These are phyloP conservation scores for Botrylloides violaceus DNA, from an alignment of 23 tunicate genomes.

Conservation along the genomic window DNA sequence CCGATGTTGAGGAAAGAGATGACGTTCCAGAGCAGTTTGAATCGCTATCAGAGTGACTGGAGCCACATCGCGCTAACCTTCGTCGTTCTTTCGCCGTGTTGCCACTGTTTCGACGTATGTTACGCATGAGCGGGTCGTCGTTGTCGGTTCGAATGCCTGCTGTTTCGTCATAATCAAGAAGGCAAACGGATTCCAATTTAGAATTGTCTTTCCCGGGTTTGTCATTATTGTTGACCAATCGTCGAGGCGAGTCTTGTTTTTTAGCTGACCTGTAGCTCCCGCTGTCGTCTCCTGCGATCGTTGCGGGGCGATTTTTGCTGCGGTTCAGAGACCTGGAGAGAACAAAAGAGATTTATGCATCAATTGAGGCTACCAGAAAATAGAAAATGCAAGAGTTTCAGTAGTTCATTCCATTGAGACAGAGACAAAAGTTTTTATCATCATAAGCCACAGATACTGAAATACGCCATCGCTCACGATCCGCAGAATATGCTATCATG, in stretches of 20 bases:
- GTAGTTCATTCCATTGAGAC: no score
- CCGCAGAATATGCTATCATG: no score
- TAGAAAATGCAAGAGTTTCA: no score
- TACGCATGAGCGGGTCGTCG: constrained; percentile 9
- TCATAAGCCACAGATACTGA: no score
- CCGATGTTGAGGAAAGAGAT: constrained; percentile 16
- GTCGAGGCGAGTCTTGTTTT: background rate
- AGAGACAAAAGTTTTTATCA: no score
- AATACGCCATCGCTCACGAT: no score
- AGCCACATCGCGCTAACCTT: background rate
- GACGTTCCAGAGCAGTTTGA: constrained; percentile 15
- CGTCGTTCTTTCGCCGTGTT: constrained; percentile 17
- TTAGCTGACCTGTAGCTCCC: background rate
- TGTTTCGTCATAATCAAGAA: constrained; percentile 26
- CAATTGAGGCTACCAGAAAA: background rate
- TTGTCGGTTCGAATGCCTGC: background rate
- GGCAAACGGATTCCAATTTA: constrained; percentile 7
- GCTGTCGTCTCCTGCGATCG: background rate
- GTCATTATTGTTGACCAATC: constrained; percentile 1
- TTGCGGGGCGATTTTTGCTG: constrained; percentile 7
- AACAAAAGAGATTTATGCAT: background rate
- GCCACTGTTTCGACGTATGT: constrained; percentile 15
- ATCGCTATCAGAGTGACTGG: constrained; percentile 21
- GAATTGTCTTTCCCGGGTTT: background rate
- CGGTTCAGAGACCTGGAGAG: constrained; percentile 6